These are phyloP conservation scores for Puffinus mauretanicus DNA, from an alignment of 2,113 vertebrate species.

Conservation along the genomic window DNA sequence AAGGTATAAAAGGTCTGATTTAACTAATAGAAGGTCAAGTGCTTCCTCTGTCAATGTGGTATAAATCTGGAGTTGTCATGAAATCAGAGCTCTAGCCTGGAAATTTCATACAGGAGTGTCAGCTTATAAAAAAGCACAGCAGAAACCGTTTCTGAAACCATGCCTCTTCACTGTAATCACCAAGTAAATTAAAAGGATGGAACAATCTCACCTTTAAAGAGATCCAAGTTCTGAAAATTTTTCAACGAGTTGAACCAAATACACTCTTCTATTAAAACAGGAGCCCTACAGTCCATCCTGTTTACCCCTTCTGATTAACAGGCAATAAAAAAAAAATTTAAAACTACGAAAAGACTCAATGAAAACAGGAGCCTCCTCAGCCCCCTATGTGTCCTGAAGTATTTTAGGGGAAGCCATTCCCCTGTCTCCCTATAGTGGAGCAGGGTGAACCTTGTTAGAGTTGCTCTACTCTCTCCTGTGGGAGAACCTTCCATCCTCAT, in stretches of 20 bases:
- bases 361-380: neutral
- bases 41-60: neutral
- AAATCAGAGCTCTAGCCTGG: neutral
- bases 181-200: neutral
- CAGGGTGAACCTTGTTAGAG: neutral
- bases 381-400: fast-evolving
- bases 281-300: neutral
- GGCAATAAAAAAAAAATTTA: neutral
- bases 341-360: neutral
- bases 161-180: neutral
- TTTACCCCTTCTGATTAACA: neutral
- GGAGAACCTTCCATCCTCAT: neutral
- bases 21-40: neutral
- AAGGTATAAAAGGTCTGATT: neutral
- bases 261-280: neutral
- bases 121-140: neutral
- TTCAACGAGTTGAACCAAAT: neutral
- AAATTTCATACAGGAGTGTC: neutral
- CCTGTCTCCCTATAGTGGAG: fast-evolving
- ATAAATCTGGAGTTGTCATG: neutral
- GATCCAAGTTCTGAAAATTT: neutral
- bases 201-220: neutral
- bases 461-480: neutral
- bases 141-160: neutral
- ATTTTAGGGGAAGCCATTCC: neutral